These are phyloP conservation scores for Rhipidura dahli DNA, from an alignment of 2,113 vertebrate genomes.

Conservation along the genomic window DNA sequence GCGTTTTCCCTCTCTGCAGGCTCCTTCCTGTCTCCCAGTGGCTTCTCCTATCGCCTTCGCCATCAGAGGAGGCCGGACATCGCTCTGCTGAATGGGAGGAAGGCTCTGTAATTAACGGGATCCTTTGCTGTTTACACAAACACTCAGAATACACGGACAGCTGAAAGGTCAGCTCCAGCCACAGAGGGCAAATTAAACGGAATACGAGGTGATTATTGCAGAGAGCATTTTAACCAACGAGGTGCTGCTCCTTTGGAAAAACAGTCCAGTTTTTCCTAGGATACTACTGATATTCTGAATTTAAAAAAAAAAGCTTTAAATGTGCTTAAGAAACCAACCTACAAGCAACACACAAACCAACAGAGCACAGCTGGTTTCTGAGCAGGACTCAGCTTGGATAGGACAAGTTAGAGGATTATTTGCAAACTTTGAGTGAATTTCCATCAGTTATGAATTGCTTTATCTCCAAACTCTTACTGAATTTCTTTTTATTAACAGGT, in stretches of 20 bases:
- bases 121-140: slow-evolving; percentile 75
- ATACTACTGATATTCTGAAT: not conserved
- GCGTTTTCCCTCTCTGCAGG: slow-evolving; percentile 51
- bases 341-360: not conserved
- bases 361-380: not conserved
- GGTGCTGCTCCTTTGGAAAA: not conserved
- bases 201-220: not conserved
- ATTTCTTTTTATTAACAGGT: not conserved
- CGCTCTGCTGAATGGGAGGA: slow-evolving; percentile 73
- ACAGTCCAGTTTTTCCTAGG: not conserved
- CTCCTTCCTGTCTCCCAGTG: slow-evolving; percentile 70
- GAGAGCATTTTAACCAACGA: not conserved
- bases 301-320: not conserved
- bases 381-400: not conserved
- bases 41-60: slow-evolving; percentile 42
- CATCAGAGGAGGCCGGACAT: slow-evolving; percentile 68
- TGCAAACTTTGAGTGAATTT: not conserved
- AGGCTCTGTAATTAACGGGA: slow-evolving; percentile 74
- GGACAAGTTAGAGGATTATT: not conserved
- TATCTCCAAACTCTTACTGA: not conserved
- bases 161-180: slow-evolving; percentile 54
- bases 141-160: slow-evolving; percentile 50
- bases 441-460: not conserved
- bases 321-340: not conserved
- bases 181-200: slow-evolving; percentile 9